These are phyloP conservation scores for Epinephelus lanceolatus DNA, from an alignment of 2,113 vertebrate species.

Conservation along the genomic window DNA sequence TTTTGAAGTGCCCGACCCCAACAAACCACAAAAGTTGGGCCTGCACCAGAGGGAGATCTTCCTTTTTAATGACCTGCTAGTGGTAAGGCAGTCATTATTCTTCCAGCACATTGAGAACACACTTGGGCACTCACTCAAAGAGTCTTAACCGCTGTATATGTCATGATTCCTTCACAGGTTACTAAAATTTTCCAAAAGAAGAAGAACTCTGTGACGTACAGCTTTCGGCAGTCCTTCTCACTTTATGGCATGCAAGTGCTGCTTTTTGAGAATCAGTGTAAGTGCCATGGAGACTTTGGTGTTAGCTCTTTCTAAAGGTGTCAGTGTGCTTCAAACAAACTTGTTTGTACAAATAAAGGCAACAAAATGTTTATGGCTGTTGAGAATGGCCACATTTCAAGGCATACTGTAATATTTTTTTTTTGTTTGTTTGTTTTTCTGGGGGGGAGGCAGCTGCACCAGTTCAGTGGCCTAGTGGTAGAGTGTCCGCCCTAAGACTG, in stretches of 20 bases:
- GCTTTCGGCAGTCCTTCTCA: constrained; percentile 97
- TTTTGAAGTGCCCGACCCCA: constrained; percentile 97
- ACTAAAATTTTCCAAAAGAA: constrained; percentile 99
- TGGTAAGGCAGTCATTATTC: constrained; percentile 86
- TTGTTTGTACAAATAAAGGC: no score
- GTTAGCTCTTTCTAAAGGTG: neutral
- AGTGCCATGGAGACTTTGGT: constrained; percentile 71
- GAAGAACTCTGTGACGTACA: constrained; percentile 98
- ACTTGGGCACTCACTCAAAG: neutral
- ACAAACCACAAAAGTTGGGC: constrained; percentile 96
- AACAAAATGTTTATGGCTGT: no score
- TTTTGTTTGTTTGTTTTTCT: no score
- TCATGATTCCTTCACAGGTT: constrained; percentile 84
- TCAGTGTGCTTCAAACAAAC: neutral
- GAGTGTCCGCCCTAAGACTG: no score
- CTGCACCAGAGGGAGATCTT: constrained; percentile 98
- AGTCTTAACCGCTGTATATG: neutral
- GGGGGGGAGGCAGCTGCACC: no score
- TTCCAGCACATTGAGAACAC: neutral
- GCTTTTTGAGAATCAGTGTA: constrained; percentile 97
- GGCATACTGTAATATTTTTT: no score
- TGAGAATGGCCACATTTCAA: no score
- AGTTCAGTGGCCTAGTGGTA: no score
- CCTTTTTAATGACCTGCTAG: constrained; percentile 97
- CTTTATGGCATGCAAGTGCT: constrained; percentile 97